A percentile compares a stretch with the other conserved stretches of the same genome.
Evolutionary conservation across 2,888 invertebrate species (phyloP).

Genomic region (Phyto melanocephala): DNA sequence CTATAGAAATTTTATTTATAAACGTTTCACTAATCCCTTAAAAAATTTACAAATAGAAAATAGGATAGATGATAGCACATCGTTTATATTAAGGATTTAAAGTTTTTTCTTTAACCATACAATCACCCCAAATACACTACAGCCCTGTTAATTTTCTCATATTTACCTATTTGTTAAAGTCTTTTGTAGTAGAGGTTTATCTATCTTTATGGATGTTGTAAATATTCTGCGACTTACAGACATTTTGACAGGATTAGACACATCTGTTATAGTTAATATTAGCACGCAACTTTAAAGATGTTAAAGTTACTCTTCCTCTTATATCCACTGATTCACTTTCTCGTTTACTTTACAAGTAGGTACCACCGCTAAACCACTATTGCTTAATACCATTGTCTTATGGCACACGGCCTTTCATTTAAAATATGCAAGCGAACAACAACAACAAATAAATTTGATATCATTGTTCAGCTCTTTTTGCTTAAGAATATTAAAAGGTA

Average conservation of each 20-base stretch:
- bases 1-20: too few relatives aligned
- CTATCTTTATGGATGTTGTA: constrained; percentile 21
- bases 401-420: background rate
- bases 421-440: background rate
- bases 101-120: too few relatives aligned
- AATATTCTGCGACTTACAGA: constrained; percentile 35
- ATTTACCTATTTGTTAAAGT: constrained; percentile 1
- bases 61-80: too few relatives aligned
- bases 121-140: too few relatives aligned
- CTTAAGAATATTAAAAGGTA: constrained; percentile 6
- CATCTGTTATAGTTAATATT: constrained; percentile 52
- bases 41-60: too few relatives aligned
- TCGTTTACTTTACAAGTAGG: background rate
- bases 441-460: constrained; percentile 13
- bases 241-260: constrained; percentile 60
- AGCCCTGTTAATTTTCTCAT: background rate
- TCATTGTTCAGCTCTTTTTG: constrained; percentile 15
- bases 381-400: constrained; percentile 32
- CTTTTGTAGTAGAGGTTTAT: constrained; percentile 26
- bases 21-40: too few relatives aligned
- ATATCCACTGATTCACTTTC: background rate
- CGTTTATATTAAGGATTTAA: too few relatives aligned
- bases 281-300: constrained; percentile 54
- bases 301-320: constrained; percentile 20
- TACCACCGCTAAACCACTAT: constrained; percentile 6